A percentile compares a stretch with the other conserved stretches of the same genome.
These are phyloP conservation scores for Eutrigla gurnardus DNA, from an alignment of 2,797 vertebrate genomes.

Conservation along the genomic window DNA sequence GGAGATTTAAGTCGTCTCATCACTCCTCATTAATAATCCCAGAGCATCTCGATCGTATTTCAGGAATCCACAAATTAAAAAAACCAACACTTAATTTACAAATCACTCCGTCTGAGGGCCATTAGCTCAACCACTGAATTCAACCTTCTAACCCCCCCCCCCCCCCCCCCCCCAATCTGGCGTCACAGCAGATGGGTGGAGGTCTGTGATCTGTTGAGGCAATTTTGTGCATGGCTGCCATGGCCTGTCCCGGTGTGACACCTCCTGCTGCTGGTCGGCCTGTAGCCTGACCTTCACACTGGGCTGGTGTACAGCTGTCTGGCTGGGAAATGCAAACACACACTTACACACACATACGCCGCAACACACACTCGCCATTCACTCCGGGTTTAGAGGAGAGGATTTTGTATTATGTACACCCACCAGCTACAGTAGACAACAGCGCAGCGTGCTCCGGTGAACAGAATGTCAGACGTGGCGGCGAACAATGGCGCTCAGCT, in stretches of 20 bases:
- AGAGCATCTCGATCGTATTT: slow-evolving; percentile 42
- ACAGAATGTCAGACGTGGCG: slow-evolving; percentile 59
- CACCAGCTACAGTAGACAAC: slow-evolving; percentile 34
- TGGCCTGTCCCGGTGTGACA: slow-evolving; percentile 86
- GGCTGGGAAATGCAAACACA: slow-evolving; percentile 67
- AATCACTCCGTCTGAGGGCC: slow-evolving; percentile 75
- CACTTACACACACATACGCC: slow-evolving; percentile 23
- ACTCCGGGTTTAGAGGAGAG: slow-evolving; percentile 45
- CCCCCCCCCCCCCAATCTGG: slow-evolving; percentile 60
- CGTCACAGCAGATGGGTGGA: slow-evolving; percentile 84
- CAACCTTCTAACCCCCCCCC: slow-evolving; percentile 63
- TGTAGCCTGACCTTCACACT: slow-evolving; percentile 88
- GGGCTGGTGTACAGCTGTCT: slow-evolving; percentile 82
- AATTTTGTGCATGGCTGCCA: slow-evolving; percentile 89
- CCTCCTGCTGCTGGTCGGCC: slow-evolving; percentile 85
- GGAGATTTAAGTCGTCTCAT: not conserved
- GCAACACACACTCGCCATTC: slow-evolving; percentile 37
- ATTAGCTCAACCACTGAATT: slow-evolving; percentile 82
- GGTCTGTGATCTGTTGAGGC: slow-evolving; percentile 87
- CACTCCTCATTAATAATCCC: slow-evolving; percentile 22
- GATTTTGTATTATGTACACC: slow-evolving; percentile 46
- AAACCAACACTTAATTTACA: slow-evolving; percentile 78
- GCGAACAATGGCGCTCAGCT: slow-evolving; percentile 26
- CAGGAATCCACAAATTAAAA: slow-evolving; percentile 56
- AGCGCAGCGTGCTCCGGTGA: slow-evolving; percentile 41